Base-by-base conservation (phyloP, 2,113 vertebrate genomes). In the Sarotherodon lohbergeri region DNA sequence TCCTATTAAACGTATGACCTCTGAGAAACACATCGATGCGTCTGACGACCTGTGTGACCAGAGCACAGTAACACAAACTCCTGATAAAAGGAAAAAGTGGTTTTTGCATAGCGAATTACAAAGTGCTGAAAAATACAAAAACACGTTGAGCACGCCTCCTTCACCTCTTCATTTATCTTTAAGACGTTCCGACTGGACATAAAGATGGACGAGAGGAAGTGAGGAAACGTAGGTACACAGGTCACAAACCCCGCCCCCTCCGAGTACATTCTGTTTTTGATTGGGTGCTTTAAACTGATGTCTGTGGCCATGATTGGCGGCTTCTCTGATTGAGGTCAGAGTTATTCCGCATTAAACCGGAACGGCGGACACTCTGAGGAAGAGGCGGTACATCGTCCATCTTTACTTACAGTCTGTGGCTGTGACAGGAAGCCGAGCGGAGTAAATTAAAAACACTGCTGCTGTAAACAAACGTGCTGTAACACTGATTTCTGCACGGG, bases 151-250 rank as follows among this genome's bases (percentile, higher is more conserved):
- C 50, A 52, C 4, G 0, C 27, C 10, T 9, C 46, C 27, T 55
- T 39, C 6, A 12, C 6, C 14, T 19, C 27, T 12, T 29, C 78
- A 24, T 56, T 50, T 8, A n/a, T 17, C 41, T 46, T 73, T 46
- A 8, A 78, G 24, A 14, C 0, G 3, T 46, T 36, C 0, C 0
- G 3, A 55, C 54, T 13, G 54, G 13, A n/a, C 22, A 8, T 3
- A 54, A 71, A 81, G 80, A 59, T 39, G 32, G 78, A 36, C 14
- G 50, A 36, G 50, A 80, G 76, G 73, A 78, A 4, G 71, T 32
- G 24, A 50, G 71, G 24, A 76, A 29, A 29, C 0, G 0, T 27
- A 27, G 0, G 0, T 39, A 22, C 7, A 32, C 16, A 5, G 14
- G 71, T 50, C 39, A 27, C 22, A 48, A 48, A 17, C 68, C 41